These are phyloP conservation scores for Tinamus guttatus DNA, from an alignment of 2,113 vertebrate species.

Conservation along the genomic window DNA sequence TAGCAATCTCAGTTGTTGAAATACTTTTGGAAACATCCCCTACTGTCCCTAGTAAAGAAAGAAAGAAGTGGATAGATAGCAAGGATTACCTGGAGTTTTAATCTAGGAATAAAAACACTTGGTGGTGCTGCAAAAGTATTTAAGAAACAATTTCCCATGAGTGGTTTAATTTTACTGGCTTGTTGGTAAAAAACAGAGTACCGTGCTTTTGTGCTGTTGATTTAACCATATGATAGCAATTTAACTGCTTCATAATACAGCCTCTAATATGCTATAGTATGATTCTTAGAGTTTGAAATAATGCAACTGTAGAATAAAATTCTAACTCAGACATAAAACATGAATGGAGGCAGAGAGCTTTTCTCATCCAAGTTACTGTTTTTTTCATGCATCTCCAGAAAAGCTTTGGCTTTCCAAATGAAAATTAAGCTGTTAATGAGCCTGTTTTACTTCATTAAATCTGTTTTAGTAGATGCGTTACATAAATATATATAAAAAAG, in stretches of 20 bases:
- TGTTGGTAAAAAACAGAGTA: slow-evolving; percentile 8
- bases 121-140: neutral
- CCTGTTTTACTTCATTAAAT: slow-evolving; percentile 19
- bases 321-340: slow-evolving; percentile 10
- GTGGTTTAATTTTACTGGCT: slow-evolving; percentile 2
- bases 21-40: neutral
- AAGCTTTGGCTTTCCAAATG: neutral
- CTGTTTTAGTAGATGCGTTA: neutral
- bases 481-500: slow-evolving; percentile 29
- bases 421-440: slow-evolving; percentile 10
- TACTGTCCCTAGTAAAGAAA: neutral
- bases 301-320: slow-evolving; percentile 34
- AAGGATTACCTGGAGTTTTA: neutral
- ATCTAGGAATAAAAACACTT: neutral
- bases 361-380: neutral
- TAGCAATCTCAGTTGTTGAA: neutral
- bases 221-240: slow-evolving; percentile 6
- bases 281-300: slow-evolving; percentile 11
- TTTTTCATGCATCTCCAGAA: slow-evolving; percentile 14
- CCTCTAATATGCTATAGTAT: neutral
- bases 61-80: neutral
- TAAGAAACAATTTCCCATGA: slow-evolving; percentile 2
- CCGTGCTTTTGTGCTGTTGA: neutral
- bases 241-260: neutral
- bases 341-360: neutral